Evolutionary conservation across 1,140 invertebrate genomes (phyloP).

Genomic region (Yoshiicerus persimilis): DNA sequence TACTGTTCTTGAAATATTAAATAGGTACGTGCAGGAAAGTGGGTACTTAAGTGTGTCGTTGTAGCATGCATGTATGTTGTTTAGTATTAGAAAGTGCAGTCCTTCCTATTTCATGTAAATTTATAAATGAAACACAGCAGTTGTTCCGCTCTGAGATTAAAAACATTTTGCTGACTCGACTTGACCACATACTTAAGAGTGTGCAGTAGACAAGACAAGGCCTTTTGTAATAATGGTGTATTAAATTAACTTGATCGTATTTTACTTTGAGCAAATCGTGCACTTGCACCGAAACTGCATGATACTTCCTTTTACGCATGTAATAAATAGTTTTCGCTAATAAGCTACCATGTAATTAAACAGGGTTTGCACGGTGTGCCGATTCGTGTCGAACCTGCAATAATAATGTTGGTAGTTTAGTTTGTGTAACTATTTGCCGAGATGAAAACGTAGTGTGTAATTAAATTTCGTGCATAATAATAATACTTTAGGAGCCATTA

Average conservation of each 20-base stretch:
- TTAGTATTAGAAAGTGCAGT: no score
- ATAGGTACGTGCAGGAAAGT: no score
- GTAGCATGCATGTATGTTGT: no score
- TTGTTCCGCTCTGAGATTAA: not conserved
- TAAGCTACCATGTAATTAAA: not conserved
- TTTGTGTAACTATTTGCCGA: not conserved
- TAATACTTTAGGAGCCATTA: not conserved
- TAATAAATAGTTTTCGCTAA: not conserved
- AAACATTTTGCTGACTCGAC: not conserved
- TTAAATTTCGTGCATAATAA: not conserved
- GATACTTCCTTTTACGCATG: not conserved
- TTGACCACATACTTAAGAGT: not conserved
- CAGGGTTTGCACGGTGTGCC: not conserved
- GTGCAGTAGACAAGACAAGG: not conserved
- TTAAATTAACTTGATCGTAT: not conserved
- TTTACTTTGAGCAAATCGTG: not conserved
- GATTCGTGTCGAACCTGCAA: no score
- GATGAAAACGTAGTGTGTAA: not conserved
- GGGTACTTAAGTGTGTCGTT: no score
- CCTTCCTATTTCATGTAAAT: not conserved
- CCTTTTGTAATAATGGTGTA: not conserved
- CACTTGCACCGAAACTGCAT: not conserved
- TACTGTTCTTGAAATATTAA: no score
- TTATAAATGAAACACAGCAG: not conserved
- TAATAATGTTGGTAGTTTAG: no score